Evolutionary conservation across 1,140 invertebrate genomes (phyloP).

Genomic region (Macrobrachium nipponense): DNA sequence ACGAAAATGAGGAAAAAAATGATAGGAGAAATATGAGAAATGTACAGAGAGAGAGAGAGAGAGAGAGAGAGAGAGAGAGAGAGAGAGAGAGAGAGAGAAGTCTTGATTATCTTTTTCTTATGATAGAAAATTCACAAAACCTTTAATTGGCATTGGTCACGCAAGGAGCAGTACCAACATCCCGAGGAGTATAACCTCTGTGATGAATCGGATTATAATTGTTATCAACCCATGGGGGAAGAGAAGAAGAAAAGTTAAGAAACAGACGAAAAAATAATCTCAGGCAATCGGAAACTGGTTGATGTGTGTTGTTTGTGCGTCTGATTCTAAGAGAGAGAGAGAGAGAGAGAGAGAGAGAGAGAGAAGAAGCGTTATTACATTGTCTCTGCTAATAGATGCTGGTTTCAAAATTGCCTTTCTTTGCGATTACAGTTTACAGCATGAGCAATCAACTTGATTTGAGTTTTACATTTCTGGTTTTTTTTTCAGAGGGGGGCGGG

Average conservation of each 20-base stretch:
- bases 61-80: neutral
- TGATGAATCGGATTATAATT: conserved; percentile 47
- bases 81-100: conserved; percentile 5
- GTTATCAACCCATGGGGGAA: conserved; percentile 25
- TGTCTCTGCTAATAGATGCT: no score
- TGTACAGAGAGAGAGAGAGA: no score
- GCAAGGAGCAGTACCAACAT: conserved; percentile 12
- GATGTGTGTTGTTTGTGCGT: neutral
- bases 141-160: conserved; percentile 43
- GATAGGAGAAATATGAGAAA: no score
- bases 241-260: neutral
- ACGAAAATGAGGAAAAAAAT: no score
- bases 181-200: conserved; percentile 29
- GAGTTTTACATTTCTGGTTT: no score
- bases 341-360: no score
- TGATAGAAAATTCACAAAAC: conserved; percentile 48
- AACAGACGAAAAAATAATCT: neutral
- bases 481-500: no score
- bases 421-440: no score
- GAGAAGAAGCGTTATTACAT: no score
- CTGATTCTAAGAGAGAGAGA: neutral
- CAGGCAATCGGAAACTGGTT: neutral
- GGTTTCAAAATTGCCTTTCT: no score
- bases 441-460: no score
- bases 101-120: conserved; percentile 41